Conservation (phyloP, 2,113 vertebrate species). For the Tragulus kanchil region DNA sequence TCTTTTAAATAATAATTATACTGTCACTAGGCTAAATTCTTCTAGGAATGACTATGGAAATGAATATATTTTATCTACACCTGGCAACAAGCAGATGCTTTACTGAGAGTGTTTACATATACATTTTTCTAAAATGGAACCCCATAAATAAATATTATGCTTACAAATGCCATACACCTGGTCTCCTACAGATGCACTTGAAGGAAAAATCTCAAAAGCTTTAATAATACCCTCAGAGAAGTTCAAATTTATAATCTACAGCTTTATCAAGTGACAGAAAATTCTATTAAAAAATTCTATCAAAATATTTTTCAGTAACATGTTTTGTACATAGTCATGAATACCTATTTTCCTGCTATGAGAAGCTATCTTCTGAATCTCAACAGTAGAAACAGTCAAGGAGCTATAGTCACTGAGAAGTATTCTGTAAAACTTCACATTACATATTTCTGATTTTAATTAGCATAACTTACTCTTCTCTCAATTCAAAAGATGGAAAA, state of each 20-base stretch:
- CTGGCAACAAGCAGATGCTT: slow-evolving; percentile 26
- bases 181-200: background rate
- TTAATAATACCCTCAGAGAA: background rate
- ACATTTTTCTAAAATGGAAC: background rate
- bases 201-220: slow-evolving; percentile 1
- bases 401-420: background rate
- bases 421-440: background rate
- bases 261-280: slow-evolving; percentile 28
- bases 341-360: background rate
- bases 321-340: background rate
- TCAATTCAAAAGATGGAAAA: background rate
- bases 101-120: background rate
- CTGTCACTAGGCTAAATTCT: background rate
- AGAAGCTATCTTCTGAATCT: background rate
- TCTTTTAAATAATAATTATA: background rate
- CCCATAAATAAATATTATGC: background rate
- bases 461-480: background rate
- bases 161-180: background rate
- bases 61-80: background rate
- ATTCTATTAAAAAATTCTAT: background rate
- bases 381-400: background rate
- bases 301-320: background rate
- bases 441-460: slow-evolving; percentile 11
- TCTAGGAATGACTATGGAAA: background rate
- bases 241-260: background rate